Percentiles rank a stretch among this genome's conserved stretches.
Conservation (phyloP, 2,797 vertebrate species). For the Ceyx erithaca region DNA sequence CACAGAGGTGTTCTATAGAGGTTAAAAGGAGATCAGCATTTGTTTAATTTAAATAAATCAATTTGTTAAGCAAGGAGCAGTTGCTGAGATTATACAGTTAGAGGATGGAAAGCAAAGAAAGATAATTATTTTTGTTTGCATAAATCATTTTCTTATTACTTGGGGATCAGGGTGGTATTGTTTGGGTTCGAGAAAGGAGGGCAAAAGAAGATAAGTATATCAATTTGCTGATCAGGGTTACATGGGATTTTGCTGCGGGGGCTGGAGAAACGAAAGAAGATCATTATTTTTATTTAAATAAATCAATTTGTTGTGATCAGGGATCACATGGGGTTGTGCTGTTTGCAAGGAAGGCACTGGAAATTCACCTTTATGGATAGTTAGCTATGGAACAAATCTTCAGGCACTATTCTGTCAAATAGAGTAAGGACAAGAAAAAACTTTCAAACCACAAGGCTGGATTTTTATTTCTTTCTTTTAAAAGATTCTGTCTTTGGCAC, state of each 20-base stretch:
- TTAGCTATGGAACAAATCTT: neutral
- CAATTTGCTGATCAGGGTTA: constrained; percentile 62
- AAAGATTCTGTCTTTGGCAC: neutral
- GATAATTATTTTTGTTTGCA: constrained; percentile 73
- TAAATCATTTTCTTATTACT: constrained; percentile 79
- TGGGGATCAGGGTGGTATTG: constrained; percentile 63
- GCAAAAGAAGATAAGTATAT: constrained; percentile 63
- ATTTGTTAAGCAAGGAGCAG: constrained; percentile 69
- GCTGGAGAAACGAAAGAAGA: constrained; percentile 50
- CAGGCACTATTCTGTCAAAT: neutral
- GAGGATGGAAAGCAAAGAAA: constrained; percentile 65
- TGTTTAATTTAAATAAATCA: constrained; percentile 73
- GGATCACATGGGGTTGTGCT: constrained; percentile 35
- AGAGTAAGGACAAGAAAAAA: neutral
- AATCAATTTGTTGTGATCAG: constrained; percentile 75
- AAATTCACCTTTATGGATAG: constrained; percentile 33
- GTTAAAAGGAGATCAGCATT: constrained; percentile 59
- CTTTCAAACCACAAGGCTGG: neutral
- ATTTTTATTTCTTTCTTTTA: neutral
- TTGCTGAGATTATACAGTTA: constrained; percentile 57
- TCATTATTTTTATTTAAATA: constrained; percentile 75
- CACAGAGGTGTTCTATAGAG: constrained; percentile 22
- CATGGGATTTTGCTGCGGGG: constrained; percentile 54
- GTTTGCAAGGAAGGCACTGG: constrained; percentile 1
- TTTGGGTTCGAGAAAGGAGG: constrained; percentile 49